These are phyloP conservation scores for Zoanthus sansibaricus DNA, from an alignment of 92 coral and sea anemone genomes.

Conservation along the genomic window DNA sequence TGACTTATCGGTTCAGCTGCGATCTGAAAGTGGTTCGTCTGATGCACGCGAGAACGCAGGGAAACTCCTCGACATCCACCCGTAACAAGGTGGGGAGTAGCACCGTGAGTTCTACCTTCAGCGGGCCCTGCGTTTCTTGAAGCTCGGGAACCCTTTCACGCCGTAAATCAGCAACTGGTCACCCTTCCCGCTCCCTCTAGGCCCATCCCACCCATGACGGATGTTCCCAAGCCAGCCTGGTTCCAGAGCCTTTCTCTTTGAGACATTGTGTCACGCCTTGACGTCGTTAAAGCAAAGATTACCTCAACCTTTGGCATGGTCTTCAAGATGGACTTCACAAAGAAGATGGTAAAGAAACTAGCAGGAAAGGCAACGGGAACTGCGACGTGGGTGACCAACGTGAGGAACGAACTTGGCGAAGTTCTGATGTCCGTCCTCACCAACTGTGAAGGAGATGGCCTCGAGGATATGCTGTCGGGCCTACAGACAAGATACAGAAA, in stretches of 20 bases:
- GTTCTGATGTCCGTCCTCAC: slow-evolving; percentile 10
- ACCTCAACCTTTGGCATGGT: neutral
- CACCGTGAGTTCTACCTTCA: slow-evolving; percentile 34
- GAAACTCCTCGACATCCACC: slow-evolving; percentile 18
- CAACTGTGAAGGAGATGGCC: slow-evolving; percentile 27
- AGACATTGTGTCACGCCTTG: neutral
- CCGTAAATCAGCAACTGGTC: slow-evolving; percentile 15
- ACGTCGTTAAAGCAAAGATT: slow-evolving; percentile 1
- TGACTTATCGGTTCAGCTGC: slow-evolving; percentile 10
- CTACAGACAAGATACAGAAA: neutral
- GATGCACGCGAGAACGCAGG: neutral
- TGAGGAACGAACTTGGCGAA: slow-evolving; percentile 5
- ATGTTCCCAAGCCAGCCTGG: slow-evolving; percentile 28
- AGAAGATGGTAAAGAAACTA: slow-evolving; percentile 31
- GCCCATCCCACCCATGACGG: slow-evolving; percentile 20
- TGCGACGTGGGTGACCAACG: slow-evolving; percentile 32
- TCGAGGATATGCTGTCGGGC: slow-evolving; percentile 37
- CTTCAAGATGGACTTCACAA: neutral
- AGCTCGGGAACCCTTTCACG: slow-evolving; percentile 36
- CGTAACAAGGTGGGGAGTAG: slow-evolving; percentile 30
- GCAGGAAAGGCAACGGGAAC: slow-evolving; percentile 31
- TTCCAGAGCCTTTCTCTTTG: neutral
- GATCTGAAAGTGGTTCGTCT: slow-evolving; percentile 27
- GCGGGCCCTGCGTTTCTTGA: slow-evolving; percentile 38
- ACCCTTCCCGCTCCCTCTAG: neutral